A percentile compares a stretch with the other conserved stretches of the same genome.
These are phyloP conservation scores for Scophthalmus maximus DNA, from an alignment of 2,113 vertebrate species.

Conservation along the genomic window DNA sequence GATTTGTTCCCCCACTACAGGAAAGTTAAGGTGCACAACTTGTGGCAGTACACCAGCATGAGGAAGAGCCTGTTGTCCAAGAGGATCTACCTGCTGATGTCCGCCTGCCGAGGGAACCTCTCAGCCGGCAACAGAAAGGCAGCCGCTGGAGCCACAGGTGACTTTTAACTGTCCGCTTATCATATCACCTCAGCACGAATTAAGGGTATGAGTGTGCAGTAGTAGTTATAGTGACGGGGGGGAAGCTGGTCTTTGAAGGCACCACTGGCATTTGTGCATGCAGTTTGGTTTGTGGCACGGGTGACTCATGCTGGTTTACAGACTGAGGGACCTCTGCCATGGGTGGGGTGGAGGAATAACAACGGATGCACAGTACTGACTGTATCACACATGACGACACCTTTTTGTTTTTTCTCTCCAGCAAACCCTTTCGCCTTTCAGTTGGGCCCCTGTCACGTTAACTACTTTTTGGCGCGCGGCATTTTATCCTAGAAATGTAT, in stretches of 20 bases:
- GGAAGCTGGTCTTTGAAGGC: not conserved
- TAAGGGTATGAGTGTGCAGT: too few species aligned
- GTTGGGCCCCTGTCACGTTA: too few species aligned
- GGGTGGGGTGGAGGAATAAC: slow-evolving; percentile 32
- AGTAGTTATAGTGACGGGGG: too few species aligned
- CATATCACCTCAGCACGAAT: too few species aligned
- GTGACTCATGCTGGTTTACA: slow-evolving; percentile 36
- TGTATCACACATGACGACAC: not conserved
- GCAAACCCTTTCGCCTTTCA: too few species aligned
- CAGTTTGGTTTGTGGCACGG: not conserved
- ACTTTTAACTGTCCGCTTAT: too few species aligned
- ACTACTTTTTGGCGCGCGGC: too few species aligned
- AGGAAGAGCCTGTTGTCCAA: slow-evolving; percentile 74
- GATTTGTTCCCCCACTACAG: slow-evolving; percentile 43
- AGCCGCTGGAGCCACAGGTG: slow-evolving; percentile 28
- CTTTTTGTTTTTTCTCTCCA: too few species aligned
- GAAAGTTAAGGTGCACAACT: slow-evolving; percentile 59
- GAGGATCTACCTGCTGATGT: slow-evolving; percentile 67
- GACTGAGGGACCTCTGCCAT: not conserved
- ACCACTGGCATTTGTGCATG: not conserved
- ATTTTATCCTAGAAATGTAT: too few species aligned
- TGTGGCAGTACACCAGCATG: slow-evolving; percentile 69
- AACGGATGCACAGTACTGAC: not conserved
- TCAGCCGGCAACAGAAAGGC: not conserved
- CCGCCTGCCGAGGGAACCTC: slow-evolving; percentile 24